Conservation (phyloP, 2,888 invertebrate genomes). For the Alentia gelatinosa region DNA sequence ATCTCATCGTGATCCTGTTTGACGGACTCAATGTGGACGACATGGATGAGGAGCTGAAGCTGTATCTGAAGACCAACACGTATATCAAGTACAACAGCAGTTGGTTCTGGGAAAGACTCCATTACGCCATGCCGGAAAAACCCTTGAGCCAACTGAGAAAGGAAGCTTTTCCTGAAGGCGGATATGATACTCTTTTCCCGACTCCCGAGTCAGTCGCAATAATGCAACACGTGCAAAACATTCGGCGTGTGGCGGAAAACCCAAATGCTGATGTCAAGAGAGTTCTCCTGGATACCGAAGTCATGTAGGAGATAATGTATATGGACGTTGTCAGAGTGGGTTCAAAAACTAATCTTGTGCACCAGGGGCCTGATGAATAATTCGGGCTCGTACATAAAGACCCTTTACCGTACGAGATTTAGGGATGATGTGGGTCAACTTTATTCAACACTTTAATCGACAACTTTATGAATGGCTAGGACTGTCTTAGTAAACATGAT, state of each 20-base stretch:
- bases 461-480: too few species aligned
- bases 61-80: conserved; percentile 48
- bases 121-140: conserved; percentile 28
- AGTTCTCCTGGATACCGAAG: background rate
- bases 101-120: conserved; percentile 30
- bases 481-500: too few species aligned
- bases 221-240: background rate
- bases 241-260: background rate
- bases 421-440: too few species aligned
- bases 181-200: background rate
- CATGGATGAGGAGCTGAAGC: conserved; percentile 43
- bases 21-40: conserved; percentile 7
- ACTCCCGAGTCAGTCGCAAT: background rate
- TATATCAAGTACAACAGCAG: background rate
- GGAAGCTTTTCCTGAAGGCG: background rate
- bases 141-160: background rate
- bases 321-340: background rate
- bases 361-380: too few species aligned
- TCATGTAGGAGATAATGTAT: background rate
- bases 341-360: too few species aligned
- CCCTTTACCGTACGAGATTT: too few species aligned
- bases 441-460: too few species aligned
- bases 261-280: background rate
- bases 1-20: conserved; percentile 32
- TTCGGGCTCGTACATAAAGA: too few species aligned